A percentile compares a stretch with the other conserved stretches of the same genome.
These are phyloP conservation scores for Morbakka virulenta DNA, from an alignment of 30 jellyfish, hydroid and myxozoan species.

Conservation along the genomic window DNA sequence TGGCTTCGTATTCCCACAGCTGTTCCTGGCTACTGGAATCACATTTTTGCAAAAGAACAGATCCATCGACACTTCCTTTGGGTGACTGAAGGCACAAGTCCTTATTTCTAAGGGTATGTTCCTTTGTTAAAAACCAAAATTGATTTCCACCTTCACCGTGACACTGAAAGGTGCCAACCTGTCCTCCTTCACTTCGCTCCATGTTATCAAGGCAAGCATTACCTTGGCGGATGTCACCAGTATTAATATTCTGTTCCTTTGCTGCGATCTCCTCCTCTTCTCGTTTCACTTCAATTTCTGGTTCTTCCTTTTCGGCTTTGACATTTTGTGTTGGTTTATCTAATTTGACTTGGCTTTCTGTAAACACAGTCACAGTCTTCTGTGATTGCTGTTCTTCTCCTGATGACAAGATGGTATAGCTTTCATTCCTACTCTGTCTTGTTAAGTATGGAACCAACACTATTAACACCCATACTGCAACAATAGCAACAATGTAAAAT, in stretches of 20 bases:
- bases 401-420: background rate
- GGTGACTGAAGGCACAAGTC: background rate
- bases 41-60: background rate
- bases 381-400: background rate
- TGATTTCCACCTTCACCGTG: background rate
- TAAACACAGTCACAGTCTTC: background rate
- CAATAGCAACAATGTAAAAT: background rate
- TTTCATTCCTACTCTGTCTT: background rate
- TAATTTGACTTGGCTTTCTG: background rate
- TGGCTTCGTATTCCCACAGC: background rate
- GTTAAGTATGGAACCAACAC: background rate
- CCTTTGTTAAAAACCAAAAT: background rate
- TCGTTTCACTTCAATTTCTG: background rate
- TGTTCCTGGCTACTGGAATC: background rate
- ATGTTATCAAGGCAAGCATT: background rate
- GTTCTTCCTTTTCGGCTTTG: background rate
- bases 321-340: background rate
- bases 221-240: background rate
- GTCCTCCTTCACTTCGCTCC: background rate
- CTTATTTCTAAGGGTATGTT: background rate
- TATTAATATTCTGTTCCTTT: no score
- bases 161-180: background rate
- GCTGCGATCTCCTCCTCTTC: no score
- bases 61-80: background rate
- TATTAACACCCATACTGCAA: background rate